These are phyloP conservation scores for Hydropsyche tenuis DNA, from an alignment of 1,140 invertebrate genomes.

Conservation along the genomic window DNA sequence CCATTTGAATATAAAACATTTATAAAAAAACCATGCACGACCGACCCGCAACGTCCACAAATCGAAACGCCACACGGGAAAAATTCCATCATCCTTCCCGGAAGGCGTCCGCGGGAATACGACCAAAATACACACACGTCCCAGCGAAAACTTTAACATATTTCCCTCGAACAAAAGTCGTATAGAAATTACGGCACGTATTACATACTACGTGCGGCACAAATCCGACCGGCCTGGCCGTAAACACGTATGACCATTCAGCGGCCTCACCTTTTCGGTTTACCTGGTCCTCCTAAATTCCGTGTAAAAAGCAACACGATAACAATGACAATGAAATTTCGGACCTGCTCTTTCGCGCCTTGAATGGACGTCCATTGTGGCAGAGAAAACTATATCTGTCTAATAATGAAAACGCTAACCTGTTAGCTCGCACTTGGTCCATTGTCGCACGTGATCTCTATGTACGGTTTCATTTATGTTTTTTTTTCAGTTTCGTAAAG, in stretches of 20 bases:
- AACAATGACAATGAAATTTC: slow-evolving; percentile 16
- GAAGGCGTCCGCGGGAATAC: neutral
- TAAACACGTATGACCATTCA: slow-evolving; percentile 19
- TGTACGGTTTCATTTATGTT: neutral
- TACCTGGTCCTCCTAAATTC: neutral
- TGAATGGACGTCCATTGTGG: slow-evolving; percentile 7
- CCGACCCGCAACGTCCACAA: too few relatives aligned
- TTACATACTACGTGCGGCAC: too few relatives aligned
- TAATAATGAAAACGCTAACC: slow-evolving; percentile 22
- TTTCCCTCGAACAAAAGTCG: neutral
- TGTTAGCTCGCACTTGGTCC: neutral
- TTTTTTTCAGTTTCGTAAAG: neutral
- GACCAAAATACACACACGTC: neutral
- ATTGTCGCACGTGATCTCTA: neutral
- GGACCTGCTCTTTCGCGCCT: neutral
- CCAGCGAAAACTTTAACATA: neutral
- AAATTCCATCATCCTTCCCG: neutral
- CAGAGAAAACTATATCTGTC: slow-evolving; percentile 12
- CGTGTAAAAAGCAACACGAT: neutral
- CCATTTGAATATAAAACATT: too few relatives aligned
- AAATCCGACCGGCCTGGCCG: neutral
- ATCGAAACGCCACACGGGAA: too few relatives aligned
- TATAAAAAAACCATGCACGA: too few relatives aligned
- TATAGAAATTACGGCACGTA: slow-evolving; percentile 9
- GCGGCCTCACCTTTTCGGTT: neutral